Base-by-base conservation (phyloP, 2,797 vertebrate species). In the Neosalanx taihuensis region DNA sequence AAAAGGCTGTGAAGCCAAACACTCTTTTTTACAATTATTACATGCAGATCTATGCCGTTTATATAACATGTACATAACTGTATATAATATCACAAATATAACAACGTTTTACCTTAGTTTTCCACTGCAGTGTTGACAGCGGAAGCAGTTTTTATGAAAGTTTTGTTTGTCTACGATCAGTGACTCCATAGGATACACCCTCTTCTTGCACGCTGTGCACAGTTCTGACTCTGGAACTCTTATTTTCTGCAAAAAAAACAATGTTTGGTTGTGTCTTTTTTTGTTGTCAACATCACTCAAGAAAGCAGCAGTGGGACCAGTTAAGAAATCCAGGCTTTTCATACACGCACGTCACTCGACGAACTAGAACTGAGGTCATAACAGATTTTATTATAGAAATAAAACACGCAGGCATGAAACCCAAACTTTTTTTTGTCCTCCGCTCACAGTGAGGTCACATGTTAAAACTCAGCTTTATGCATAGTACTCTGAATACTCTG, bases 131-230 rank as follows among this genome's bases (percentile, higher is more conserved):
- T 99, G 95, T 41, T 94, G 90, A 85, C 98, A 99, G 79, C 96
- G 90, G 80, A 99, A 99, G 84, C 98, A 99, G 58, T 88, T 95
- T 88, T 96, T 99, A 95, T 99, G 98, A 92, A 97, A 99, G 91
- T 90, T 96, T 90, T 97, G 95, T 86, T 95, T 95, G 94, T 99
- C 96, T 0, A 94, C 95, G 69, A 94, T 87, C 64, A 99, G 92
- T 59, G 90, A 90, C 78, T 99, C 98, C 97, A 99, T 95, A 90
- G 96, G 96, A 86, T 99, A 99, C 80, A 98, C 98, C 85, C 91
- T 95, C 93, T 93, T 96, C 92, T 93, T 95, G 91, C 97, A 99
- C 84, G 88, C 92, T 85, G 80, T 90, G 90, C 98, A 99, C 12
- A 83, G 93, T 92, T 98, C 96, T 83, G 93, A 94, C 88, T 97